Base-by-base conservation (phyloP, 2,113 vertebrate genomes). In the Heliornis fulica region DNA sequence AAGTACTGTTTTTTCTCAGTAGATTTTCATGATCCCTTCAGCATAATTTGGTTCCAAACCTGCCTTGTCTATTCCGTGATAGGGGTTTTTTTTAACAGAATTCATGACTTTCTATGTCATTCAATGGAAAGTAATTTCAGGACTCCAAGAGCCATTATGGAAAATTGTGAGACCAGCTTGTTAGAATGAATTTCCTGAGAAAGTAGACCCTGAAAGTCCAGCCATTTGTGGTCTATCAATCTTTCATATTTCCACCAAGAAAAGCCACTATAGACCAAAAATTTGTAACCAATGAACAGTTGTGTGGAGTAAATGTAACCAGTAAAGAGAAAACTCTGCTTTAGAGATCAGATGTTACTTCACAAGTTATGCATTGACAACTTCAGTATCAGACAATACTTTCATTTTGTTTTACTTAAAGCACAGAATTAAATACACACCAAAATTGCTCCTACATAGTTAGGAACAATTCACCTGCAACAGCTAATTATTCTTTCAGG, bases 401-500 rank as follows among this genome's bases (percentile, higher is more conserved):
- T 57, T 61, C 10, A 21, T 45, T 74, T 60, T 15, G 2, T 71
- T 95, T 66, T 43, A 83, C 21, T 64, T 85, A 54, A 74, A 85
- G 10, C 51, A 90, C 77, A 85, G 50, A 89, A 90, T 69, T 76
- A 94, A 96, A 95, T 56, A 86, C 13, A 88, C 65, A 87, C 83
- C 56, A 94, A 95, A 97, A 97, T 95, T 96, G 86, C n/a, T n/a
- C n/a, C n/a, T n/a, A n/a, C 92, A 96, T 94, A 78, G 83, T 94
- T 61, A 92, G 92, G 88, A 97, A 84, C 57, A 96, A 88, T 90
- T 96, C 96, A 90, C 93, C 84, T 96, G 83, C 83, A 91, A 96
- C 92, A 91, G 92, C 85, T 96, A 95, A 97, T 96, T 94, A 96
- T 92, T 96, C 94, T 96, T 97, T 91, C 93, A 78, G 20, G 61